Evolutionary conservation across 2,888 invertebrate genomes (phyloP).

Genomic region (Mimas tiliae): DNA sequence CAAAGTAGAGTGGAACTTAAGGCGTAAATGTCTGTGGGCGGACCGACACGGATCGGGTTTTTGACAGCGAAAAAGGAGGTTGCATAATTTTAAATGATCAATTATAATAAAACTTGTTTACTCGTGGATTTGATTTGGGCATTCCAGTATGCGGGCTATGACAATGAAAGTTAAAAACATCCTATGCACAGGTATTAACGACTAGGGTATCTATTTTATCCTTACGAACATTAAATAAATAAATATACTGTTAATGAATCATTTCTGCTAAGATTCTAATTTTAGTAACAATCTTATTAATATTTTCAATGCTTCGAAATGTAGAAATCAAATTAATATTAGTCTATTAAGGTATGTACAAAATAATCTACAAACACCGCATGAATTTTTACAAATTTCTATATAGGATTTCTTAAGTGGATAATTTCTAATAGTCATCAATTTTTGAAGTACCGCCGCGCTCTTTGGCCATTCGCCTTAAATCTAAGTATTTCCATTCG

Average conservation of each 20-base stretch:
- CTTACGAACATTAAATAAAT: not conserved
- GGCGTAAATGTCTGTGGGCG: constrained; percentile 58
- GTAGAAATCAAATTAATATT: no score
- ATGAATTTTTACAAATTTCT: not conserved
- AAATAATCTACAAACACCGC: not conserved
- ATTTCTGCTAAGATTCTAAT: no score
- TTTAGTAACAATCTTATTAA: no score
- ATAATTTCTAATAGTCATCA: not conserved
- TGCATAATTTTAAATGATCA: constrained; percentile 38
- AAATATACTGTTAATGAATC: no score
- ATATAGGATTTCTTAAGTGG: constrained; percentile 19
- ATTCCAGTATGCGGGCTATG: not conserved
- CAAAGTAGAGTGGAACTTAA: constrained; percentile 63
- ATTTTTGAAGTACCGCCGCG: constrained; percentile 19
- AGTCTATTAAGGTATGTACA: constrained; percentile 7
- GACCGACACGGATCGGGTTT: constrained; percentile 62
- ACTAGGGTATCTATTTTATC: not conserved
- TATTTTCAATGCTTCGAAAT: no score
- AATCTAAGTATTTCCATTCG: constrained; percentile 72
- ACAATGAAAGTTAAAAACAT: constrained; percentile 25
- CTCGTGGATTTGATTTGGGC: not conserved
- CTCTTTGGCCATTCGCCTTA: constrained; percentile 58
- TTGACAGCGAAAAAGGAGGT: constrained; percentile 56
- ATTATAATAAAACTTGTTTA: constrained; percentile 23
- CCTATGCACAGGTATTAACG: not conserved